Base-by-base conservation (phyloP, 2,113 vertebrate species). In the Thinocorus orbignyianus region DNA sequence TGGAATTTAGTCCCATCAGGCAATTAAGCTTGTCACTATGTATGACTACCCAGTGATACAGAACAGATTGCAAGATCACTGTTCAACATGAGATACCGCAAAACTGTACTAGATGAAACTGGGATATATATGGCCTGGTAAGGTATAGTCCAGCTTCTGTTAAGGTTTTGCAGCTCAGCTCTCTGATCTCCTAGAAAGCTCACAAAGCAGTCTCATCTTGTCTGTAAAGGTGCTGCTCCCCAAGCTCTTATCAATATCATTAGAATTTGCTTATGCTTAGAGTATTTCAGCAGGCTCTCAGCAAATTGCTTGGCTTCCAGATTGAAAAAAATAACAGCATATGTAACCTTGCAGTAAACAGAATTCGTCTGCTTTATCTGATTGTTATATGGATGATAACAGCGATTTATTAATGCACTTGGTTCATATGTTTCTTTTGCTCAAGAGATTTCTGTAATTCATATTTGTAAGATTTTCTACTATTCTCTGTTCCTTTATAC, bases 391-490 rank as follows among this genome's bases (percentile, higher is more conserved):
- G 31, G 65, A 81, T 64, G 35, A 52, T 79, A 78, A 89, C 74
- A 71, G 64, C 93, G 64, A 87, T 82, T 86, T 78, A 84, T 60
- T 58, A 81, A 84, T 72, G 46, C 5, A 10, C 55, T 90, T 94
- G 80, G 14, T 44, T 87, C 61, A 68, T 77, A 13, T 15, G 25
- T 64, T 94, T 82, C 55, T 64, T 80, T 73, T 91, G 46, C 83
- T 84, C 44, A 35, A 58, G 61, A 90, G 61, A 88, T 61, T 95
- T 95, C 60, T 54, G 51, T 73, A 91, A 92, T 86, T 85, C 49
- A 8, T 82, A 86, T 86, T 76, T 85, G 23, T 84, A 81, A 71
- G 78, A 58, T 77, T 95, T 37, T 84, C 44, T 28, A 37, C 39
- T 83, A 28, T 64, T 61, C 31, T 91, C 44, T 57, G 25, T 66